phyloP scores from a whole-genome alignment of 1,140 invertebrate species.

The Drosophila pectinifera region DNA sequence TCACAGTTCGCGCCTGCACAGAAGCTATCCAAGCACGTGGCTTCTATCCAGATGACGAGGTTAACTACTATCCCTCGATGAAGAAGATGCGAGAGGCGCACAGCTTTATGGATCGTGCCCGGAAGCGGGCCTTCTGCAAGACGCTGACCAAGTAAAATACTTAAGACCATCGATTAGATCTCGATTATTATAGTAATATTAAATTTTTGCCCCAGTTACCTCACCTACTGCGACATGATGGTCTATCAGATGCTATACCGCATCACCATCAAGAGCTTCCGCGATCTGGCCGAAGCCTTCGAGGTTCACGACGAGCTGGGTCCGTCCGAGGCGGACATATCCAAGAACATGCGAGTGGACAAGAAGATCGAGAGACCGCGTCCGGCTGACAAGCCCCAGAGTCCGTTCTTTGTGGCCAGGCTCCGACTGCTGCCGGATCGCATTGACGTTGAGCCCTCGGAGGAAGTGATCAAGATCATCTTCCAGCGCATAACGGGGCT shows the following conservation, averaged over 20 bases:
- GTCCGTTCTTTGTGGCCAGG: conserved; percentile 78
- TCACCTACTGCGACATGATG: conserved; percentile 71
- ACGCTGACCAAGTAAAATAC: conserved; percentile 88
- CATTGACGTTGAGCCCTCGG: conserved; percentile 84
- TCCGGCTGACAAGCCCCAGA: conserved; percentile 63
- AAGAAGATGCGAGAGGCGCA: conserved; percentile 88
- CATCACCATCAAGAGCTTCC: conserved; percentile 69
- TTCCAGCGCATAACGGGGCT: conserved; percentile 78
- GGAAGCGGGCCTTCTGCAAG: conserved; percentile 91
- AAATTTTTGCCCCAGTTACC: conserved; percentile 44
- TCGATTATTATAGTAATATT: neutral
- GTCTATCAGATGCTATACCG: conserved; percentile 70
- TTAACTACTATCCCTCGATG: conserved; percentile 85
- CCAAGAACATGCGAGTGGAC: conserved; percentile 41
- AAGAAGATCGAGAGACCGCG: conserved; percentile 52
- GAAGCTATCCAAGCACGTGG: conserved; percentile 90
- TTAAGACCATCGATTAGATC: too few relatives aligned
- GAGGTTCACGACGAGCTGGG: conserved; percentile 59
- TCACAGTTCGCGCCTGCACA: conserved; percentile 88
- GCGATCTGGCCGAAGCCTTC: conserved; percentile 57
- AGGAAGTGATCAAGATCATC: conserved; percentile 77
- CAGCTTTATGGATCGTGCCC: conserved; percentile 93
- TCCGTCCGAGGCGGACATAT: conserved; percentile 58
- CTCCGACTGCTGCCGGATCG: conserved; percentile 75
- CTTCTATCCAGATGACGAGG: conserved; percentile 89